These are phyloP conservation scores for Thamnophis elegans DNA, from an alignment of 2,797 vertebrate species.

Conservation along the genomic window DNA sequence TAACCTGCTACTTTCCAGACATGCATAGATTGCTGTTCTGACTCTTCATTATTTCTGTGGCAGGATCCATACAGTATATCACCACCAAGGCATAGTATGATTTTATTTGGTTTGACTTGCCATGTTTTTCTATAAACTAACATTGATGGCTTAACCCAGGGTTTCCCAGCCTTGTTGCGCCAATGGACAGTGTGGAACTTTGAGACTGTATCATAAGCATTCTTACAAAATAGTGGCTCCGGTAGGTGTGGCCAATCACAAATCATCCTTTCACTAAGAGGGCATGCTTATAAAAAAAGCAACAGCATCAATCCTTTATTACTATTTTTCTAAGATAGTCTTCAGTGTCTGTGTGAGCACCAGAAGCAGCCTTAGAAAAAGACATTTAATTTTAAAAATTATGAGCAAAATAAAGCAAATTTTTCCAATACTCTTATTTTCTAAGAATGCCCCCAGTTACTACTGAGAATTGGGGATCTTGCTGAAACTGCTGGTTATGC, in stretches of 20 bases:
- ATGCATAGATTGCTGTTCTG: background rate
- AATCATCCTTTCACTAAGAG: background rate
- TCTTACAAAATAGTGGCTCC: background rate
- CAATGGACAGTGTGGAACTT: background rate
- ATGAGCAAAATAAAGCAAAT: background rate
- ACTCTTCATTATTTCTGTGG: background rate
- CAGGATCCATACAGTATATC: background rate
- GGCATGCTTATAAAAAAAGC: background rate
- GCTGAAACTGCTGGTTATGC: background rate
- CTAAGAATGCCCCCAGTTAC: background rate
- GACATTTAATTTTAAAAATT: background rate
- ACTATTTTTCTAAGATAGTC: background rate
- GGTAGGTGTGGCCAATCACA: background rate
- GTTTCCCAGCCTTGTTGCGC: background rate
- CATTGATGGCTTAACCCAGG: background rate
- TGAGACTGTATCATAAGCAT: background rate
- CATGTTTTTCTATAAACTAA: background rate
- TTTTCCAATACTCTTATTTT: background rate
- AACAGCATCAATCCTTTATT: background rate
- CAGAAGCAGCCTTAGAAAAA: background rate
- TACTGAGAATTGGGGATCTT: background rate
- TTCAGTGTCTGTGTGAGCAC: background rate
- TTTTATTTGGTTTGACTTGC: background rate
- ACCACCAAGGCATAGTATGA: background rate
- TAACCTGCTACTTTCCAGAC: background rate